Evolutionary conservation across 2,888 invertebrate species (phyloP).

Genomic region (Cantharis flavilabris): DNA sequence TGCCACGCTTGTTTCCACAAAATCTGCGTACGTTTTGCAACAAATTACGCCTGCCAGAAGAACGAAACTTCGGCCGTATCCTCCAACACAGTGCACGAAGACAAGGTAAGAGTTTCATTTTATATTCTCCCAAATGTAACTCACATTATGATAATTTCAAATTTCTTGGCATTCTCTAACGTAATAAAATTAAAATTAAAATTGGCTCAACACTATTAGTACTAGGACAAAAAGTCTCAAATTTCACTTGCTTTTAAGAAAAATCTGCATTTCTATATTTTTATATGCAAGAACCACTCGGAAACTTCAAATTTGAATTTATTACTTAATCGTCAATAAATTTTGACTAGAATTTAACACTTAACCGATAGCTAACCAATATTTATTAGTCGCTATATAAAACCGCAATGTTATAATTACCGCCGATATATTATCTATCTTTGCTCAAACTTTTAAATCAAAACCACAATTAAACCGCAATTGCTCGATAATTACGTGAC

Average conservation of each 20-base stretch:
- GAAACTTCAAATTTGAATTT: not conserved
- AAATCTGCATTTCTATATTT: not conserved
- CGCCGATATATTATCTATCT: not conserved
- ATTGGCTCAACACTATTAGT: not conserved
- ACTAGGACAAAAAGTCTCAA: not conserved
- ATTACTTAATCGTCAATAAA: not conserved
- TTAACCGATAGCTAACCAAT: not conserved
- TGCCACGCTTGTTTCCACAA: conserved; percentile 68
- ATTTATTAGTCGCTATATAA: not conserved
- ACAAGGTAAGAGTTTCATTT: conserved; percentile 52
- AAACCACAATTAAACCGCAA: not conserved
- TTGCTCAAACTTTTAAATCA: not conserved
- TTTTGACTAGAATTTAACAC: not conserved
- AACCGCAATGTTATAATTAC: not conserved
- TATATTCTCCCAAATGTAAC: not conserved
- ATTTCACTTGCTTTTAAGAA: not conserved
- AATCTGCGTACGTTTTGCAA: conserved; percentile 58
- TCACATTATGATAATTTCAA: not conserved
- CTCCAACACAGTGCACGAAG: conserved; percentile 52
- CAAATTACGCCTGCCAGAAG: conserved; percentile 55
- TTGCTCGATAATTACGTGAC: not conserved
- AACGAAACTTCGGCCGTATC: conserved; percentile 47
- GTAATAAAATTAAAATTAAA: not conserved
- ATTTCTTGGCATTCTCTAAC: not conserved
- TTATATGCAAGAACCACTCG: not conserved